These are phyloP conservation scores for Cosmopolites sordidus DNA, from an alignment of 2,888 invertebrate genomes.

Conservation along the genomic window DNA sequence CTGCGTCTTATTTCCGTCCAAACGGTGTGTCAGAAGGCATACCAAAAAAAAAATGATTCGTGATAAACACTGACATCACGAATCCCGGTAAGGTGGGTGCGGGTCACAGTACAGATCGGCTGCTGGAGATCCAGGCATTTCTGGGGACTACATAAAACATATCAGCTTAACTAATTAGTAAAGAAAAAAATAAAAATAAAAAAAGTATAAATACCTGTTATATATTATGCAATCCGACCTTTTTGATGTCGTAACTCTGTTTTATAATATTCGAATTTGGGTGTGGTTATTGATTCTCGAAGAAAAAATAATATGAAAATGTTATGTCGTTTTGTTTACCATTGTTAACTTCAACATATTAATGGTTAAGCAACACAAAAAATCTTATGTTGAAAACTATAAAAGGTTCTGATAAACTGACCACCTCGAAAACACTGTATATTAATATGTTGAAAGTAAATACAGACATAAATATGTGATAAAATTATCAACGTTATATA, in stretches of 20 bases:
- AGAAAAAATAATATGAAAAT: constrained; percentile 32
- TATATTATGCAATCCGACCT: constrained; percentile 49
- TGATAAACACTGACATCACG: constrained; percentile 14
- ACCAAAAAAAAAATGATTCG: constrained; percentile 29
- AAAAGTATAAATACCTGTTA: constrained; percentile 50
- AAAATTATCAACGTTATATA: constrained; percentile 47
- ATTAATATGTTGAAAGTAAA: constrained; percentile 1
- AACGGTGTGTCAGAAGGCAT: constrained; percentile 43
- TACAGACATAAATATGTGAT: constrained; percentile 42
- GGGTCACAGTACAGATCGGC: constrained; percentile 46
- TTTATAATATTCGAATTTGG: constrained; percentile 42
- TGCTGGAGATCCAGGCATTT: constrained; percentile 46
- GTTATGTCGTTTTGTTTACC: constrained; percentile 24
- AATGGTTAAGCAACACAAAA: background rate
- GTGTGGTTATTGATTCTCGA: constrained; percentile 44
- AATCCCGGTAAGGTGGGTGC: constrained; percentile 48
- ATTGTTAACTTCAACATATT: constrained; percentile 13
- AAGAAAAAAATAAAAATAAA: constrained; percentile 34
- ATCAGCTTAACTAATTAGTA: constrained; percentile 63
- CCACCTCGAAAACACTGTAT: no score
- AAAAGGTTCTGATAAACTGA: no score
- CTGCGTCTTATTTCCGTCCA: constrained; percentile 52
- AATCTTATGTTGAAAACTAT: no score
- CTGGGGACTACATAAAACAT: constrained; percentile 69
- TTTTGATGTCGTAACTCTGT: constrained; percentile 50